phyloP scores from a whole-genome alignment of 2,113 vertebrate species.

The Microcebus griseorufus region DNA sequence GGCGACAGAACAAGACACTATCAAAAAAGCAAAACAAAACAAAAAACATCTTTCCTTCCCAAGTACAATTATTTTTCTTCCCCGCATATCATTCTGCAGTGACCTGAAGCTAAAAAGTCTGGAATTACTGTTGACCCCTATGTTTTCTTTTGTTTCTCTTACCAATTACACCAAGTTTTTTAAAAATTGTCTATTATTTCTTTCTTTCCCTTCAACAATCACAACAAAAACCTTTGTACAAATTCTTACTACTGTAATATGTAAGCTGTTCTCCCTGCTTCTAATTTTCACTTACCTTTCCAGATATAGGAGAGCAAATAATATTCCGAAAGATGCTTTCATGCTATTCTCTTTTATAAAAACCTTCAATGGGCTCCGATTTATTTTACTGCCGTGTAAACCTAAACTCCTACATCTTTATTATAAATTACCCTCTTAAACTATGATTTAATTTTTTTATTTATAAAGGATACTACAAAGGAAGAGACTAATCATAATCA shows the following conservation, averaged over 20 bases:
- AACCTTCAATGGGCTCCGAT: neutral
- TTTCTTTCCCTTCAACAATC: neutral
- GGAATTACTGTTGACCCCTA: neutral
- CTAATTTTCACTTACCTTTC: constrained; percentile 13
- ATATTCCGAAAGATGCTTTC: neutral
- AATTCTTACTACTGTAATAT: neutral
- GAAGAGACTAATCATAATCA: too few species aligned
- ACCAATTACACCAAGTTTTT: neutral
- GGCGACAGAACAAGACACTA: too few species aligned
- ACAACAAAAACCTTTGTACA: neutral
- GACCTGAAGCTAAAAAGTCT: neutral
- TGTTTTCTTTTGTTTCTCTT: neutral
- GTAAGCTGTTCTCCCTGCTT: neutral
- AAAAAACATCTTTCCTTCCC: neutral
- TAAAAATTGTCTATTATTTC: neutral
- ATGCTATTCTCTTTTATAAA: neutral
- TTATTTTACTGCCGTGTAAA: neutral
- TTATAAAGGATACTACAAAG: too few species aligned
- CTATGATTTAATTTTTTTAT: neutral
- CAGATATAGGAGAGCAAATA: neutral
- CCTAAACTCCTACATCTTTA: constrained; percentile 5
- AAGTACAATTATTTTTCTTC: constrained; percentile 13
- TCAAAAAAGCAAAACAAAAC: too few species aligned
- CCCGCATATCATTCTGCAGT: neutral
- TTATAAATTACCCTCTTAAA: constrained; percentile 34